A percentile compares a stretch with the other conserved stretches of the same genome.
Conservation (phyloP, 2,888 invertebrate species). For the Blastobasis adustella region DNA sequence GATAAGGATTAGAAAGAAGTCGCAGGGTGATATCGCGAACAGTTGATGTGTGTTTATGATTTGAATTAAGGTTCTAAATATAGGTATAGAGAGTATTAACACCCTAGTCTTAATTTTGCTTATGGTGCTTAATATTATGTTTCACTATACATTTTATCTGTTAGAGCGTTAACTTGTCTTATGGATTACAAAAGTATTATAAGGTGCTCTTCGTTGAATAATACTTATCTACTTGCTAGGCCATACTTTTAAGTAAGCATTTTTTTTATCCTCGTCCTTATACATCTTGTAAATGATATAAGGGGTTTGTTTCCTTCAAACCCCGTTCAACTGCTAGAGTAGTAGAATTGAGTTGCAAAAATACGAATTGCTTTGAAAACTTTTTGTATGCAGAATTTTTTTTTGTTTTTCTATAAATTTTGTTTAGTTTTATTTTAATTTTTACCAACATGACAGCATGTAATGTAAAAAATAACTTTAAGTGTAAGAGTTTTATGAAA, state of each 20-base stretch:
- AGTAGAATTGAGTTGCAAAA: too few relatives aligned
- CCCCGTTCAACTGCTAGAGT: too few relatives aligned
- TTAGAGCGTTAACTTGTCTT: conserved; percentile 25
- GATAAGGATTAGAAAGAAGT: conserved; percentile 70
- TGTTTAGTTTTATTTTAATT: conserved; percentile 14
- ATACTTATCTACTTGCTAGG: not conserved
- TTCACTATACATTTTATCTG: conserved; percentile 13
- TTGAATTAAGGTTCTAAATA: too few relatives aligned
- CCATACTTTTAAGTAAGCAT: too few relatives aligned
- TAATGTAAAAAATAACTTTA: not conserved
- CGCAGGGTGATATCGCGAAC: conserved; percentile 53
- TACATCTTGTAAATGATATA: too few relatives aligned
- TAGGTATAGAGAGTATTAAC: not conserved
- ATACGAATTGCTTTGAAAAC: not conserved
- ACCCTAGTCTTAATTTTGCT: conserved; percentile 30
- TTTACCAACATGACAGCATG: conserved; percentile 41
- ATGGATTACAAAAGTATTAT: conserved; percentile 13
- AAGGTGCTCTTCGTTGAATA: conserved; percentile 28
- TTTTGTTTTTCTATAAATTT: too few relatives aligned
- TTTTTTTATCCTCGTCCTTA: too few relatives aligned
- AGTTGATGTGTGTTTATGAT: conserved; percentile 26
- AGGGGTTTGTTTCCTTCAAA: too few relatives aligned
- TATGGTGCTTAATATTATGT: conserved; percentile 22
- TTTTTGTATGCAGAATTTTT: not conserved
- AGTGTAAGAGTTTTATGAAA: not conserved